Conservation (phyloP, 2,113 vertebrate genomes). For the Psophia crepitans region DNA sequence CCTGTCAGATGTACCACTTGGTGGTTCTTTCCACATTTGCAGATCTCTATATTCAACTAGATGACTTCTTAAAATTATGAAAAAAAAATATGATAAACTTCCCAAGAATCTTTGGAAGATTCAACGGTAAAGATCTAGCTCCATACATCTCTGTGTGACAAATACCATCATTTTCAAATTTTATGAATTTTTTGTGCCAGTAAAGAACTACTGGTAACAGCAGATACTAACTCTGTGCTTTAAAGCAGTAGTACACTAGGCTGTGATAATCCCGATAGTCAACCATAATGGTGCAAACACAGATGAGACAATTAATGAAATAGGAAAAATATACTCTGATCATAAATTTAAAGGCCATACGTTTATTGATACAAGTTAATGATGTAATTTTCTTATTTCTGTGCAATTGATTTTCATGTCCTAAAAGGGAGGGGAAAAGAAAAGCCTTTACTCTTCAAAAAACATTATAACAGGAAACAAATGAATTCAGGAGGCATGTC, state of each 20-base stretch:
- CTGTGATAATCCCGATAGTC: neutral
- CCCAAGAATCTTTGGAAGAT: neutral
- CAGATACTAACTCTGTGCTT: neutral
- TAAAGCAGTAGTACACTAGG: neutral
- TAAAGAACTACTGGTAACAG: neutral
- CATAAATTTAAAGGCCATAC: neutral
- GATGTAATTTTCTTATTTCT: neutral
- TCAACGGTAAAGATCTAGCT: neutral
- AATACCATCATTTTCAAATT: neutral
- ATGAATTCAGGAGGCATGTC: rapidly evolving
- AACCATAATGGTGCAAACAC: neutral
- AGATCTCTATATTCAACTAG: neutral
- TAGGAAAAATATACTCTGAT: neutral
- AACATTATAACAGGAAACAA: neutral
- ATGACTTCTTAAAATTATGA: neutral
- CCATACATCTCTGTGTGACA: neutral
- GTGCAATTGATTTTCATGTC: neutral
- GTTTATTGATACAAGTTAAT: neutral
- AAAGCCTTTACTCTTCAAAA: neutral
- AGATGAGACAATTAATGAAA: neutral
- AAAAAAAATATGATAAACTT: neutral
- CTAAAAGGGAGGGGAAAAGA: neutral
- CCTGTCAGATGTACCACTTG: neutral
- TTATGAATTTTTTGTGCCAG: neutral
- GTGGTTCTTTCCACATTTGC: neutral